Conservation (phyloP, 2,797 vertebrate genomes). For the Manis javanica region DNA sequence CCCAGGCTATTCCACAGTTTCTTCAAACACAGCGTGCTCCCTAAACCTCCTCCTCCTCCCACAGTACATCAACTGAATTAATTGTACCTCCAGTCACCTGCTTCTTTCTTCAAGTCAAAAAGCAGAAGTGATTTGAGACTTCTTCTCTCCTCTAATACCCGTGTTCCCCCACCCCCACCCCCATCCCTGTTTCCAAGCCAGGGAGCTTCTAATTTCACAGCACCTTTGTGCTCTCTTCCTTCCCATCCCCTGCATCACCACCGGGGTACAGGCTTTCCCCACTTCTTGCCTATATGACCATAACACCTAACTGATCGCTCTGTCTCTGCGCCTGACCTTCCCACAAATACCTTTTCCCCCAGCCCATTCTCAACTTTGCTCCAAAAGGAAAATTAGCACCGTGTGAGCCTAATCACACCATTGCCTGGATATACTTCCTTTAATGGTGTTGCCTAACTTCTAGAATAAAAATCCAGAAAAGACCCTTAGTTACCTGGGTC, state of each 20-base stretch:
- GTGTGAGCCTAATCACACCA: not conserved
- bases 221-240: not conserved
- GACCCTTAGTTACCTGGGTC: not conserved
- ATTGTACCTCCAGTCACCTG: not conserved
- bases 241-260: not conserved
- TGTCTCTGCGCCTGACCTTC: not conserved
- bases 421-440: not conserved
- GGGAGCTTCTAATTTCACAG: not conserved
- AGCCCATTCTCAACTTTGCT: not conserved
- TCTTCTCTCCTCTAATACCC: not conserved
- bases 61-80: not conserved
- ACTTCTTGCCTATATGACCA: not conserved
- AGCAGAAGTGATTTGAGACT: not conserved
- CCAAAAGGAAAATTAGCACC: constrained; percentile 9
- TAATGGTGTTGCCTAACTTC: not conserved
- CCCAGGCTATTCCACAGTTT: not conserved
- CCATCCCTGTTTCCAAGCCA: not conserved
- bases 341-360: not conserved
- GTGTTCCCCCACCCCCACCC: not conserved
- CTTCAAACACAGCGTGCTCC: not conserved
- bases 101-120: not conserved
- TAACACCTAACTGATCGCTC: not conserved
- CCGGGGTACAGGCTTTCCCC: no score
- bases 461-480: not conserved
- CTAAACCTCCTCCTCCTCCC: not conserved